Conservation (phyloP, 2,888 invertebrate species). For the Tipula helvola region DNA sequence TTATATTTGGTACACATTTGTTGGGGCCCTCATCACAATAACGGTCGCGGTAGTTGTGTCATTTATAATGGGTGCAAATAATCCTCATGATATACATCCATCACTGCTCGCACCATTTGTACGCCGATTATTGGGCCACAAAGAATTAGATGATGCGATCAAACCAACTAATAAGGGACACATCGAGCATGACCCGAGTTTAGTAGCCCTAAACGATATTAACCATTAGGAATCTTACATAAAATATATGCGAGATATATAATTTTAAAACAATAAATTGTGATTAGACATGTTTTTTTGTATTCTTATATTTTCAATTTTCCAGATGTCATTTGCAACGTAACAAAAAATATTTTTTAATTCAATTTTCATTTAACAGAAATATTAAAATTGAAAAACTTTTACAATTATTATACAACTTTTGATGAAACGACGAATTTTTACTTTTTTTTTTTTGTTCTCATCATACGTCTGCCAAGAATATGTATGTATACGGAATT, state of each 20-base stretch:
- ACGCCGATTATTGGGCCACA: slow-evolving; percentile 32
- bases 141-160: not conserved
- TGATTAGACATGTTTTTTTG: not conserved
- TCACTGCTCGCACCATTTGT: slow-evolving; percentile 58
- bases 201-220: not conserved
- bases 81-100: slow-evolving; percentile 43
- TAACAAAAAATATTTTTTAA: not conserved
- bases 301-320: not conserved
- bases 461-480: not conserved
- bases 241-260: not conserved
- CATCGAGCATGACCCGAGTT: not conserved
- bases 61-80: slow-evolving; percentile 38
- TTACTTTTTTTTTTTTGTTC: not conserved
- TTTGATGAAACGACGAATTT: slow-evolving; percentile 4
- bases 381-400: not conserved
- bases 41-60: slow-evolving; percentile 41
- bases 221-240: not conserved
- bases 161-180: not conserved
- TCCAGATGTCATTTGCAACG: not conserved
- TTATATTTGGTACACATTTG: slow-evolving; percentile 64
- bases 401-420: not conserved
- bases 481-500: not conserved
- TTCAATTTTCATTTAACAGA: not conserved
- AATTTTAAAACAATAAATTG: slow-evolving; percentile 4
- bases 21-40: slow-evolving; percentile 45